Base-by-base conservation (phyloP, 2,888 invertebrate species). In the Machimus rusticus region DNA sequence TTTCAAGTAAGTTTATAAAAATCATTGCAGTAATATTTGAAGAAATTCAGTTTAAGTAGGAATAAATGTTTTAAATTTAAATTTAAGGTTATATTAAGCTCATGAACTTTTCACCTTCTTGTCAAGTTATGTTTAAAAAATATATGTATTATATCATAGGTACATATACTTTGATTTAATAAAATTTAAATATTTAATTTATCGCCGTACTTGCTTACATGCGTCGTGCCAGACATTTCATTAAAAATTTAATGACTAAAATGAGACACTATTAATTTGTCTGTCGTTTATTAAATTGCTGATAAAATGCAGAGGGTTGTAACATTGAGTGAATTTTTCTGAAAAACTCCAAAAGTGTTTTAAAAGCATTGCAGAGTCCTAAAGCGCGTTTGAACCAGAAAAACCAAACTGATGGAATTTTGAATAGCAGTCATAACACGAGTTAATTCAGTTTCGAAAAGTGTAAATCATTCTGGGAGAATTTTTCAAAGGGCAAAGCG, bases 361-460 rank as follows among this genome's bases (percentile, higher is more conserved):
- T 66, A 6, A 66, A 66, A 66, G 0, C 1, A 23, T 23, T 9
- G 0, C 57, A 23, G 23, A 9, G 23, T 9, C 43, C 5, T 43
- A 19, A 78, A 78, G 23, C 4, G 19, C 39, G n/a, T 46, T 19
- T 78, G 46, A 81, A 55, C 1, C 5, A 55, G 43, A 37, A 37
- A 82, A 57, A 19, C 34, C 31, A 37, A 8, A 57, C 9, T 23
- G 9, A 19, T 12, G 66, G 12, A 66, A 12, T 66, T 66, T 66
- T 66, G 66, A 19, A 66, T 19, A 23, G 4, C 12, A 14, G 37
- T 57, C 31, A 82, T 37, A 37, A 19, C 82, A 57, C 19, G 37
- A 34, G 28, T 82, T 82, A 82, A 82, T 82, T 57, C 82, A 55
- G 57, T 82, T 82, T 57, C 19, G 66, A 55, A 82, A 57, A 37